These are phyloP conservation scores for Pogonus chalceus DNA, from an alignment of 1,140 invertebrate genomes.

Conservation along the genomic window DNA sequence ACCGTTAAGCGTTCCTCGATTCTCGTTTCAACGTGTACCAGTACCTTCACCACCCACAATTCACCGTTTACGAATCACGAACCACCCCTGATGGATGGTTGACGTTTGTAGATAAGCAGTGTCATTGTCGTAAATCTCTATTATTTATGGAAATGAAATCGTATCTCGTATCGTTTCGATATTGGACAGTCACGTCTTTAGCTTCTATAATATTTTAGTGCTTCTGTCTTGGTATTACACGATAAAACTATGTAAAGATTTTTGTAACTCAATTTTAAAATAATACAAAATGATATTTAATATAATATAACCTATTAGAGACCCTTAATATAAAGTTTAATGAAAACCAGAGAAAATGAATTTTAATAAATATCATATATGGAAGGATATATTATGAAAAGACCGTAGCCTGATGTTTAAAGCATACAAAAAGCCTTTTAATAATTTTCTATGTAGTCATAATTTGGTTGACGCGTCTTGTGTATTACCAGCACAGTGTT, in stretches of 20 bases:
- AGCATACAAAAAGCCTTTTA: too few species aligned
- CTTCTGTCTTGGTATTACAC: not conserved
- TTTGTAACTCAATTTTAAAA: too few species aligned
- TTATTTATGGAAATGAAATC: conserved; percentile 5
- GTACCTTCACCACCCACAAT: not conserved
- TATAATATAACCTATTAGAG: too few species aligned
- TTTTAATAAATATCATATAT: too few species aligned
- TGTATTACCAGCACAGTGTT: not conserved
- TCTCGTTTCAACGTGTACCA: not conserved
- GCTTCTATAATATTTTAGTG: not conserved
- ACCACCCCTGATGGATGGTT: not conserved
- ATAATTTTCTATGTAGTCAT: too few species aligned
- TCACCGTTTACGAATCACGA: not conserved
- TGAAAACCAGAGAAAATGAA: too few species aligned
- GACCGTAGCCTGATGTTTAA: too few species aligned
- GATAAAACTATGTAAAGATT: too few species aligned
- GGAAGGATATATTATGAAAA: too few species aligned
- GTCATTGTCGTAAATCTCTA: not conserved
- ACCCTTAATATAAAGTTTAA: too few species aligned
- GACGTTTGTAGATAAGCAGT: not conserved
- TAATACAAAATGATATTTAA: too few species aligned
- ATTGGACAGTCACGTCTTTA: not conserved
- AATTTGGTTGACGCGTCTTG: too few species aligned
- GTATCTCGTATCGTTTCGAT: not conserved
- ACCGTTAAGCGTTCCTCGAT: not conserved